phyloP scores from a whole-genome alignment of 2,888 invertebrate genomes.

The Drosophila birchii region DNA sequence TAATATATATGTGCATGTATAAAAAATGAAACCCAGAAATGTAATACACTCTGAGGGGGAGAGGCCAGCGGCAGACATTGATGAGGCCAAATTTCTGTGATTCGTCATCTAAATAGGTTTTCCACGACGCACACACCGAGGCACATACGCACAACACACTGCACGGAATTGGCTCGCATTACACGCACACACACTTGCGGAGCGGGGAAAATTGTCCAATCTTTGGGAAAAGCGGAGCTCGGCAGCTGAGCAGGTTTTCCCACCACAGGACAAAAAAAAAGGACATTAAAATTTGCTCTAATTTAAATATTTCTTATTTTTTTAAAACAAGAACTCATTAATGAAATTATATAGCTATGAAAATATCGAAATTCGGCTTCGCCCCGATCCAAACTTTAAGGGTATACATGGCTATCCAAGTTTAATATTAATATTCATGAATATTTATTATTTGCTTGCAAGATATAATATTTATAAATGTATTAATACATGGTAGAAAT shows the following conservation, averaged over 20 bases:
- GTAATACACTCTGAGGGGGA: slow-evolving; percentile 66
- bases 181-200: slow-evolving; percentile 50
- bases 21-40: slow-evolving; percentile 62
- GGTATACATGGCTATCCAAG: too few species aligned
- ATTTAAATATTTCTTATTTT: slow-evolving; percentile 15
- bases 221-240: slow-evolving; percentile 37
- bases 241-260: slow-evolving; percentile 26
- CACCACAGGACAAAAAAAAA: not conserved
- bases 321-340: not conserved
- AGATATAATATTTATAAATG: not conserved
- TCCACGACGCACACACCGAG: slow-evolving; percentile 23
- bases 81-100: slow-evolving; percentile 80
- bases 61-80: slow-evolving; percentile 68
- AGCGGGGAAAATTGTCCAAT: slow-evolving; percentile 21
- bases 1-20: slow-evolving; percentile 33
- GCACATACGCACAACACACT: slow-evolving; percentile 30
- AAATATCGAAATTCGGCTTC: too few species aligned
- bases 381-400: too few species aligned
- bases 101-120: slow-evolving; percentile 81
- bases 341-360: too few species aligned
- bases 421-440: too few species aligned
- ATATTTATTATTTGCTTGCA: too few species aligned
- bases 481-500: not conserved
- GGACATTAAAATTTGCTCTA: not conserved
- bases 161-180: slow-evolving; percentile 67